Evolutionary conservation across 2,797 vertebrate species (phyloP), one percentile per base, ranked within the genome.

Genomic region (Cheracebus regulus): DNA sequence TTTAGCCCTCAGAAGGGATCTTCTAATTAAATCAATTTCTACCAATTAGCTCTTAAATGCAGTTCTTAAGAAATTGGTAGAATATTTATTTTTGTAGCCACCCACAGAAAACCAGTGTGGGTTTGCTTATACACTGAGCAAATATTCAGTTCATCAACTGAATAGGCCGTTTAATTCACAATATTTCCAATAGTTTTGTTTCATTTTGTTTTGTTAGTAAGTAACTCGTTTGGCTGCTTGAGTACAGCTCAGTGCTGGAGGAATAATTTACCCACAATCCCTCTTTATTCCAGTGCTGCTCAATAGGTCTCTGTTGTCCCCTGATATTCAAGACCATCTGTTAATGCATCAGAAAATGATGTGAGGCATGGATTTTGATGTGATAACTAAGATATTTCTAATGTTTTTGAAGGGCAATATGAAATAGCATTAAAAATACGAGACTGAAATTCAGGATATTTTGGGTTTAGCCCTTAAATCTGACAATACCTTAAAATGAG

Each of bases 31-130:
- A 72, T 89, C 70, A 82, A 1, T 92, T 96, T 57, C n/a, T 39
- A 86, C 89, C 88, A 79, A 80, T 89, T 96, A 96, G 61, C 41
- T 95, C 80, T 94, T 97, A 88, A 97, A 91, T 39, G 48, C 33
- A 78, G 41, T 92, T 97, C 61, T 96, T 85, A 72, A 96, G 80
- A 96, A 86, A 95, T 20, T 90, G 39, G 58, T 95, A 73, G 87
- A 92, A 93, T 93, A 36, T 85, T 97, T 79, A 85, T 95, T 70
- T 97, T 96, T 93, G 39, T 50, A 95, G 41, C 67, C 73, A 90
- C 64, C 64, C 82, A 92, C 58, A 90, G 89, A 90, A 94, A 95
- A 94, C 64, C 52, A 82, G 76, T 70, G 85, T 93, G 75, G 73
- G 33, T 95, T 95, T 96, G 48, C 41, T 93, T 78, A 78, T 33